phyloP scores from a whole-genome alignment of 2,113 vertebrate species.

The Lethenteron camtschaticum region DNA sequence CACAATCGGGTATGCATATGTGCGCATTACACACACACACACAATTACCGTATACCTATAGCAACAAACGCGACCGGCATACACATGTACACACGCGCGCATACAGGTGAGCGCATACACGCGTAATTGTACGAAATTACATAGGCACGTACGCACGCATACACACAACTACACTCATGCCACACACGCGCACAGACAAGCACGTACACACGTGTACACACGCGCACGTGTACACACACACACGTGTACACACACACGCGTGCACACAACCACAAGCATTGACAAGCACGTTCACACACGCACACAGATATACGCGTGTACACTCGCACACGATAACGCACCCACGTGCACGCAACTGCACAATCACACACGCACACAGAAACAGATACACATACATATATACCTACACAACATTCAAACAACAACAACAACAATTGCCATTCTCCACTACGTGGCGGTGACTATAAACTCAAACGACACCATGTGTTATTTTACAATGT shows the following conservation, averaged over 20 bases:
- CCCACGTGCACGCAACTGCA: neutral
- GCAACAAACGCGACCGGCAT: neutral
- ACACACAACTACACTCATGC: slow-evolving; percentile 1
- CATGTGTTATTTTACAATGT: too few species aligned
- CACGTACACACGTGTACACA: neutral
- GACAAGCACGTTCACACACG: neutral
- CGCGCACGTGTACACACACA: neutral
- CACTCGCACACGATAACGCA: neutral
- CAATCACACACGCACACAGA: neutral
- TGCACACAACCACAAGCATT: neutral
- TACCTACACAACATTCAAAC: neutral
- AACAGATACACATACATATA: neutral
- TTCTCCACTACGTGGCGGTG: too few species aligned
- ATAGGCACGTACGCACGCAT: neutral
- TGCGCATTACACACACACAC: too few species aligned
- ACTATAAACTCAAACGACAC: too few species aligned
- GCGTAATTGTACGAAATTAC: neutral
- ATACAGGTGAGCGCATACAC: neutral
- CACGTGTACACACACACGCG: neutral
- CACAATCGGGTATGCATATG: too few species aligned
- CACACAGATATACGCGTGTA: neutral
- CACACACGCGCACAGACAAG: neutral
- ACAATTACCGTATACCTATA: too few species aligned
- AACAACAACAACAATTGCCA: too few species aligned
- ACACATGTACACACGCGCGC: neutral